These are phyloP conservation scores for Hepsetus odoe DNA, from an alignment of 2,113 vertebrate genomes.

Conservation along the genomic window DNA sequence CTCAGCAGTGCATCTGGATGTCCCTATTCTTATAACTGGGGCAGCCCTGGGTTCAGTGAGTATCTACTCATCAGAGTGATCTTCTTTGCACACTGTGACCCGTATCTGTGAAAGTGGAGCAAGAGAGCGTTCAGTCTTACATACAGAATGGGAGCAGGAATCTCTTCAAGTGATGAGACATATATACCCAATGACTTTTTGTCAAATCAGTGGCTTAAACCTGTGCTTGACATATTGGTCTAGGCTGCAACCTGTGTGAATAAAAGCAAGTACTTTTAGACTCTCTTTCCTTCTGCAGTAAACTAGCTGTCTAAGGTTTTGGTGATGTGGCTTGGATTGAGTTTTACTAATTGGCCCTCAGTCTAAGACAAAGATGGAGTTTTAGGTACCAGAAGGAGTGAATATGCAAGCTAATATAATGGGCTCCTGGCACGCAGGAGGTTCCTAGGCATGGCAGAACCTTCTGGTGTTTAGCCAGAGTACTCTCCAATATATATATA, in stretches of 20 bases:
- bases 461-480: conserved; percentile 15
- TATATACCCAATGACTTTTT: background rate
- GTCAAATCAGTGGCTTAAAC: background rate
- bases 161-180: background rate
- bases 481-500: background rate
- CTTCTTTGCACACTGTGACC: conserved; percentile 1
- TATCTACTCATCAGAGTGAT: conserved; percentile 24
- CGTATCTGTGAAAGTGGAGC: conserved; percentile 39
- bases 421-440: conserved; percentile 15
- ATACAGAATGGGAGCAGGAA: background rate
- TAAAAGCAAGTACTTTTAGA: background rate
- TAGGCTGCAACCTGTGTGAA: background rate
- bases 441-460: background rate
- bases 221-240: background rate
- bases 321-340: background rate
- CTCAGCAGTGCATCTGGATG: conserved; percentile 22
- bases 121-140: conserved; percentile 5
- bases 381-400: background rate
- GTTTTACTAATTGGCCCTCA: background rate
- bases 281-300: background rate
- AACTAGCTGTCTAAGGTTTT: background rate
- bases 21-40: conserved; percentile 41
- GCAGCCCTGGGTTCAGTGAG: conserved; percentile 37
- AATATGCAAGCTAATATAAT: conserved; percentile 4
- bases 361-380: background rate